These are phyloP conservation scores for Caenorhabditis sp. DNA, from an alignment of 2,888 invertebrate species.

Conservation along the genomic window DNA sequence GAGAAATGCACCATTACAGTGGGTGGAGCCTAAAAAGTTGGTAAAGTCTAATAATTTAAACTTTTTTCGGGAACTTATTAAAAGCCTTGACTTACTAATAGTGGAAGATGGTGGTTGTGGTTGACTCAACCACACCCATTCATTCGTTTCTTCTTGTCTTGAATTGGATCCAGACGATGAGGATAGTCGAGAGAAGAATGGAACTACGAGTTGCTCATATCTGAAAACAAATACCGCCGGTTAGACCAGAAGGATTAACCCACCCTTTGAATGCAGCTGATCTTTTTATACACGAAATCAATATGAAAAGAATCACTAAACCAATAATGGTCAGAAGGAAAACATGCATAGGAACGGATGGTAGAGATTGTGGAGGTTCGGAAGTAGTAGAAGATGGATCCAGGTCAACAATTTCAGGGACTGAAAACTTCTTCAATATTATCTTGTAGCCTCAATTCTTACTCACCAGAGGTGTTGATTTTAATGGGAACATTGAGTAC, in stretches of 20 bases:
- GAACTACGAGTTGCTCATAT: slow-evolving; percentile 81
- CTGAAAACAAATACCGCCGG: no score
- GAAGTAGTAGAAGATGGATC: slow-evolving; percentile 12
- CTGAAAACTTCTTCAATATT: background rate
- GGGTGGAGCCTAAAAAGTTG: no score
- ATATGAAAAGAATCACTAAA: slow-evolving; percentile 35
- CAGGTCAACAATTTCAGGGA: background rate
- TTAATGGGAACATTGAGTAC: slow-evolving; percentile 55
- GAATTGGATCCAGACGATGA: slow-evolving; percentile 67
- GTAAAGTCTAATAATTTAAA: no score
- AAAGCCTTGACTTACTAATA: slow-evolving; percentile 22
- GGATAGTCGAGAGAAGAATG: slow-evolving; percentile 78
- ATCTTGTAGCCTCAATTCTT: background rate
- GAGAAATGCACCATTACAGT: no score
- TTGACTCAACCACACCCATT: slow-evolving; percentile 80
- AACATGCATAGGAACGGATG: slow-evolving; percentile 52
- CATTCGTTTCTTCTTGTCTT: slow-evolving; percentile 76
- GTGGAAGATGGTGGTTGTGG: slow-evolving; percentile 59
- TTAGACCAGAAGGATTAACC: background rate
- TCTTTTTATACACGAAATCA: slow-evolving; percentile 37
- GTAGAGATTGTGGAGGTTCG: background rate
- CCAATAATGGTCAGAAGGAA: slow-evolving; percentile 50
- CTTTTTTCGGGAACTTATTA: no score
- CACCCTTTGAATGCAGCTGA: slow-evolving; percentile 63
- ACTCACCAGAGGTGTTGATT: slow-evolving; percentile 41